Evolutionary conservation across 1,140 invertebrate genomes (phyloP).

Genomic region (Gryllus bimaculatus): DNA sequence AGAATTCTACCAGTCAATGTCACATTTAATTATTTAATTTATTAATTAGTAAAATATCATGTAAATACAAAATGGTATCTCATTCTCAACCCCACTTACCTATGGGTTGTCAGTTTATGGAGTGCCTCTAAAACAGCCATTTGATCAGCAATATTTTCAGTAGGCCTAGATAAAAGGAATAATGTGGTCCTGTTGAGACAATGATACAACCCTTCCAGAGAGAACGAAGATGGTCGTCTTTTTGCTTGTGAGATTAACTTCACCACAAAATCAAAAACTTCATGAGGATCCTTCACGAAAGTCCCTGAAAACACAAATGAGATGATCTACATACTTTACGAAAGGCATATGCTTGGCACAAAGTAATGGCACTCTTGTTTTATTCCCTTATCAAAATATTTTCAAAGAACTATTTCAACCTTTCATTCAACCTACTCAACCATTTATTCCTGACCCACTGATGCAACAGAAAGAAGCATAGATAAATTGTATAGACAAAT

Average conservation of each 20-base stretch:
- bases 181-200: conserved; percentile 90
- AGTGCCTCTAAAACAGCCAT: conserved; percentile 86
- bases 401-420: too few species aligned
- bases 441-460: too few species aligned
- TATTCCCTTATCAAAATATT: too few species aligned
- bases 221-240: conserved; percentile 58
- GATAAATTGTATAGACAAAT: too few species aligned
- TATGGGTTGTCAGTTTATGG: conserved; percentile 82
- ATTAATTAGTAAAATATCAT: too few species aligned
- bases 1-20: too few species aligned
- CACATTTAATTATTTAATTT: too few species aligned
- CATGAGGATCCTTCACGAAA: conserved; percentile 79
- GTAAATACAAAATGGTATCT: too few species aligned
- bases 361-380: too few species aligned
- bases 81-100: conserved; percentile 28
- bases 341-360: too few species aligned
- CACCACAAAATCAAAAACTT: conserved; percentile 91
- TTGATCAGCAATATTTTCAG: conserved; percentile 80
- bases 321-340: not conserved
- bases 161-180: conserved; percentile 83
- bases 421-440: too few species aligned
- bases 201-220: conserved; percentile 78
- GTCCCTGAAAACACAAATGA: conserved; percentile 37
- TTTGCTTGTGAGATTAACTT: conserved; percentile 84
- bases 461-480: too few species aligned